phyloP scores from a whole-genome alignment of 2,797 vertebrate genomes.

The Pangasius djambal region DNA sequence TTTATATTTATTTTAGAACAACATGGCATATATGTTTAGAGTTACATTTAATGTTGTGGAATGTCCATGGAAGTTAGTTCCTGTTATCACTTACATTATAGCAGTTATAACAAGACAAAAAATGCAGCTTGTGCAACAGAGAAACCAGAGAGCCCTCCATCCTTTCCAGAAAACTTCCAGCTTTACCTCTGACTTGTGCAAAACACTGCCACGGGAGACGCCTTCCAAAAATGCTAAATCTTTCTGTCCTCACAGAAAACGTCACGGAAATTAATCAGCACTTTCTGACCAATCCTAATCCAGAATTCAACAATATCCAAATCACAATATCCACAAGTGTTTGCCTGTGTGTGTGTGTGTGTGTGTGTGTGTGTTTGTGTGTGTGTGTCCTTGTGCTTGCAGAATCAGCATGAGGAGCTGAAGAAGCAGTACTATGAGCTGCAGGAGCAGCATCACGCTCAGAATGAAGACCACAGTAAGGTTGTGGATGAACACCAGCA shows the following conservation, averaged over 20 bases:
- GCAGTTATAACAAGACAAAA: too few species aligned
- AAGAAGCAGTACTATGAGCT: slow-evolving; percentile 91
- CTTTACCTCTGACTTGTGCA: neutral
- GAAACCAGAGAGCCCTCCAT: too few species aligned
- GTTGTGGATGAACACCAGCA: slow-evolving; percentile 86
- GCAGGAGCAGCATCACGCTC: slow-evolving; percentile 86
- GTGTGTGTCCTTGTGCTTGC: slow-evolving; percentile 47
- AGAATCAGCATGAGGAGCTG: slow-evolving; percentile 96
- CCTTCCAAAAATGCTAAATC: neutral
- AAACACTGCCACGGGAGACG: neutral
- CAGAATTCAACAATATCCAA: neutral
- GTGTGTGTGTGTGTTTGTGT: neutral
- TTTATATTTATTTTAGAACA: too few species aligned
- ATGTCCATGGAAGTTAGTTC: too few species aligned
- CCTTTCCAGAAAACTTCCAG: neutral
- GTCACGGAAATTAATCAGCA: neutral
- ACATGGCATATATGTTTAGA: too few species aligned
- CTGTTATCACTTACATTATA: too few species aligned
- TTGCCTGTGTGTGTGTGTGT: neutral
- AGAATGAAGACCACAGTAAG: slow-evolving; percentile 86
- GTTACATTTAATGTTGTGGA: too few species aligned
- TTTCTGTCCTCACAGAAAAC: neutral
- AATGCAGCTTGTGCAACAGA: too few species aligned
- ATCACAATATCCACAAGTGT: neutral
- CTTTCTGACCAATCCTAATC: neutral